phyloP scores from a whole-genome alignment of 2,888 invertebrate genomes.

The Acleris emargana region DNA sequence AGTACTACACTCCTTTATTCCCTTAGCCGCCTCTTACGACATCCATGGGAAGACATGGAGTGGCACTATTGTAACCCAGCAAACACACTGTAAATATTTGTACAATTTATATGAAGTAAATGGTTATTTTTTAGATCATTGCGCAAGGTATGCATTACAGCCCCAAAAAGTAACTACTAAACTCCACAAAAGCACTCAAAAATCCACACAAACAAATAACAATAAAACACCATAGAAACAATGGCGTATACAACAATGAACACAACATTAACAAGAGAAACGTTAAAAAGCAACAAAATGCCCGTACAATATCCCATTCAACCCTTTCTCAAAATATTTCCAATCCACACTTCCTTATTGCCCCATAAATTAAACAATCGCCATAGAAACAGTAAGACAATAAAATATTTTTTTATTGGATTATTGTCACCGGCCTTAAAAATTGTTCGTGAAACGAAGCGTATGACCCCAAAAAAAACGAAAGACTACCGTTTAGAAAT shows the following conservation, averaged over 20 bases:
- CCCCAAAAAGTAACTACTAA: slow-evolving; percentile 39
- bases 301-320: slow-evolving; percentile 72
- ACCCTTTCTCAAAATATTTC: slow-evolving; percentile 80
- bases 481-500: slow-evolving; percentile 23
- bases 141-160: too few species aligned
- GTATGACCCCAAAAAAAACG: slow-evolving; percentile 22
- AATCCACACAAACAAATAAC: slow-evolving; percentile 69
- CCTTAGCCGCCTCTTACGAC: too few species aligned
- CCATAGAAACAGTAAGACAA: slow-evolving; percentile 55
- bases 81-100: too few species aligned
- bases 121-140: background rate
- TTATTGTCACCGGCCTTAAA: slow-evolving; percentile 39
- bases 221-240: slow-evolving; percentile 69
- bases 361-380: slow-evolving; percentile 73
- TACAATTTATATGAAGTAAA: background rate
- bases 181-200: slow-evolving; percentile 61
- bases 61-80: too few species aligned
- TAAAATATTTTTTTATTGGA: slow-evolving; percentile 39
- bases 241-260: slow-evolving; percentile 66
- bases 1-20: too few species aligned
- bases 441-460: slow-evolving; percentile 27
- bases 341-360: slow-evolving; percentile 80
- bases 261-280: slow-evolving; percentile 65
- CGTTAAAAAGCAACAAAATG: slow-evolving; percentile 64
- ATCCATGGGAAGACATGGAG: too few species aligned